Conservation (phyloP, 2,113 vertebrate species). For the Clinocottus analis region DNA sequence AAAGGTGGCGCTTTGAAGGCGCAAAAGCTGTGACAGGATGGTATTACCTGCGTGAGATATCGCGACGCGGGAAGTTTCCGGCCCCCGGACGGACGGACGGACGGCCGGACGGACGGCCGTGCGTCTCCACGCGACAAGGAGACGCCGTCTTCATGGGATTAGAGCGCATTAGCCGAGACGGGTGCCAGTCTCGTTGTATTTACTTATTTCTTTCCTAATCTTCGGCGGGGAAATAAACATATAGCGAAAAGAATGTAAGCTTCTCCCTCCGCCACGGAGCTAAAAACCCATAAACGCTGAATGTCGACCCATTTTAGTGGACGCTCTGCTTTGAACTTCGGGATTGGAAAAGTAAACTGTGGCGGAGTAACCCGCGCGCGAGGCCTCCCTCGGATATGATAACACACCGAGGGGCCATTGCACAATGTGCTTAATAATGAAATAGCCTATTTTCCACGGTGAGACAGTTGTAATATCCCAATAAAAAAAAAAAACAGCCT, state of each 20-base stretch:
- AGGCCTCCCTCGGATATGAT: slow-evolving; percentile 45
- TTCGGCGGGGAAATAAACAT: slow-evolving; percentile 65
- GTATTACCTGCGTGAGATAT: slow-evolving; percentile 58
- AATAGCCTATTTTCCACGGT: slow-evolving; percentile 46
- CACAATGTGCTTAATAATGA: slow-evolving; percentile 60
- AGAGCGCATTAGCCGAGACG: slow-evolving; percentile 69
- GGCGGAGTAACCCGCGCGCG: slow-evolving; percentile 44
- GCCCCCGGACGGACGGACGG: slow-evolving; percentile 57
- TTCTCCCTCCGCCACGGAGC: slow-evolving; percentile 31
- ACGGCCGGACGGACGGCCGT: slow-evolving; percentile 57
- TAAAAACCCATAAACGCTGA: slow-evolving; percentile 42
- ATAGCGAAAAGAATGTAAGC: slow-evolving; percentile 34
- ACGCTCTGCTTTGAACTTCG: slow-evolving; percentile 59
- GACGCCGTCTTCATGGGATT: slow-evolving; percentile 61
- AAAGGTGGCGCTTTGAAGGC: slow-evolving; percentile 72
- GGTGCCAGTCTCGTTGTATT: slow-evolving; percentile 59
- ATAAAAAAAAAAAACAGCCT: slow-evolving; percentile 46
- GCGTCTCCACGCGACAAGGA: slow-evolving; percentile 54
- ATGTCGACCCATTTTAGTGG: slow-evolving; percentile 52
- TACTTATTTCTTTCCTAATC: slow-evolving; percentile 59
- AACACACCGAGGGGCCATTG: slow-evolving; percentile 40
- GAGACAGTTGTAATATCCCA: slow-evolving; percentile 45
- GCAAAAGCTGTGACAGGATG: slow-evolving; percentile 64
- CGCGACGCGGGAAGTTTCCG: slow-evolving; percentile 45
- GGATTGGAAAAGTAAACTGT: slow-evolving; percentile 40